Evolutionary conservation across 2,797 vertebrate genomes (phyloP).

Genomic region (Triplophysa bombifrons): DNA sequence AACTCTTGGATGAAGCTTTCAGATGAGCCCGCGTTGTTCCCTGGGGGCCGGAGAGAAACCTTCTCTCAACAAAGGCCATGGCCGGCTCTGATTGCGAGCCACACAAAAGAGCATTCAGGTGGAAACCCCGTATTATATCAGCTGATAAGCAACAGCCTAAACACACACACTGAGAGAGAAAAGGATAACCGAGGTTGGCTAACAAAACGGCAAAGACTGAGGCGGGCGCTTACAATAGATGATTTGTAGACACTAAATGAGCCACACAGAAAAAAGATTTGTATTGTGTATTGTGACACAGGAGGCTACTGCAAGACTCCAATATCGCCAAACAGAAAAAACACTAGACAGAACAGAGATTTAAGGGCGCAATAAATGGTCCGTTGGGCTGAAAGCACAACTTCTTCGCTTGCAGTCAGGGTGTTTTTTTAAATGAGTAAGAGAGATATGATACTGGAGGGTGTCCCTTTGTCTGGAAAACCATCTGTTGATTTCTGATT

Average conservation of each 20-base stretch:
- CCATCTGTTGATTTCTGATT: constrained; percentile 16
- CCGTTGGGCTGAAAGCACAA: constrained; percentile 8
- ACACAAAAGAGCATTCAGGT: constrained; percentile 47
- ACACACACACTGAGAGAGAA: constrained; percentile 17
- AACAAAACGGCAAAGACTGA: constrained; percentile 13
- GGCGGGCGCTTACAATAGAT: constrained; percentile 16
- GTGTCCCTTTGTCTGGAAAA: constrained; percentile 10
- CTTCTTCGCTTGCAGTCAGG: constrained; percentile 25
- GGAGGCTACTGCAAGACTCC: neutral
- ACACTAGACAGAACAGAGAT: constrained; percentile 1
- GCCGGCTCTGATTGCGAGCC: constrained; percentile 35
- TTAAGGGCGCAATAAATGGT: constrained; percentile 27
- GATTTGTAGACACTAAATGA: constrained; percentile 14
- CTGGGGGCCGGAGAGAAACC: constrained; percentile 24
- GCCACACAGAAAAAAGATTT: constrained; percentile 19
- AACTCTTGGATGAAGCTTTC: constrained; percentile 45
- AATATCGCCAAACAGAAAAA: neutral
- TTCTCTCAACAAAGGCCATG: constrained; percentile 41
- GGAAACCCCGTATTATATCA: constrained; percentile 47
- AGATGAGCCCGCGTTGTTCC: constrained; percentile 42
- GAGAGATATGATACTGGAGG: neutral
- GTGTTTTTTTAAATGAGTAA: constrained; percentile 11
- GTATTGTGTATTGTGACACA: constrained; percentile 9
- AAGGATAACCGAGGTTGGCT: constrained; percentile 16
- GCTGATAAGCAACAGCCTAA: constrained; percentile 46